A percentile compares a stretch with the other conserved stretches of the same genome.
Evolutionary conservation across 2,113 vertebrate genomes (phyloP).

Genomic region (Cyprinus carpio): DNA sequence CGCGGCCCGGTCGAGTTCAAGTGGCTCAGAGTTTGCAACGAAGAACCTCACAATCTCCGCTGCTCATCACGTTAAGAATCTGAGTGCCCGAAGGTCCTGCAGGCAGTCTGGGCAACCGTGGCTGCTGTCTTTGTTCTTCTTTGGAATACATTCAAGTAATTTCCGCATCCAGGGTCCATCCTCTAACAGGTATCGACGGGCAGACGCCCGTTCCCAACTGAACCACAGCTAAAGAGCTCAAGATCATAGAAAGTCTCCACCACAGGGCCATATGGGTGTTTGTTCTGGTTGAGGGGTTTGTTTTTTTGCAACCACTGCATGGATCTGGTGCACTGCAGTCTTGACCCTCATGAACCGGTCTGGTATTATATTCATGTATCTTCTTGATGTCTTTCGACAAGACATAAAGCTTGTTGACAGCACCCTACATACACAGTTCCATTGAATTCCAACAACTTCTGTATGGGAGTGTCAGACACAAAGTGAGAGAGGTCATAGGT

Average conservation of each 20-base stretch:
- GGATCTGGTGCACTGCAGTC: slow-evolving; percentile 37
- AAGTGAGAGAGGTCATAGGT: slow-evolving; percentile 87
- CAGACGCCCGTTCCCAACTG: slow-evolving; percentile 84
- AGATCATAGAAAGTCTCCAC: slow-evolving; percentile 92
- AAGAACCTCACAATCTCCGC: slow-evolving; percentile 89
- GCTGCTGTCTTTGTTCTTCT: slow-evolving; percentile 65
- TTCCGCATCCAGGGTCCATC: slow-evolving; percentile 74
- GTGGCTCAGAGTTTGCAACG: slow-evolving; percentile 88
- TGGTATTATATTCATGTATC: slow-evolving; percentile 85
- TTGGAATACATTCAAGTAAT: slow-evolving; percentile 83
- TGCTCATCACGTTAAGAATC: slow-evolving; percentile 86
- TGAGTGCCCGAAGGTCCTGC: slow-evolving; percentile 85
- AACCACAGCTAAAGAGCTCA: slow-evolving; percentile 92
- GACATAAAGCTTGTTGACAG: slow-evolving; percentile 88
- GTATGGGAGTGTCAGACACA: slow-evolving; percentile 82
- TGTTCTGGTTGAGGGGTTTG: slow-evolving; percentile 75
- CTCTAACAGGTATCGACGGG: slow-evolving; percentile 82
- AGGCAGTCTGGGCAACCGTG: slow-evolving; percentile 85
- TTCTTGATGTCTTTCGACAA: slow-evolving; percentile 84
- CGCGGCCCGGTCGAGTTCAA: slow-evolving; percentile 59
- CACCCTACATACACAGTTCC: slow-evolving; percentile 84
- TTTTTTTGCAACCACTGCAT: slow-evolving; percentile 76
- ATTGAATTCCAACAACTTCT: slow-evolving; percentile 83
- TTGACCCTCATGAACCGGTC: slow-evolving; percentile 80
- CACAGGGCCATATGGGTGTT: slow-evolving; percentile 86